Evolutionary conservation across 2,888 invertebrate species (phyloP).

Genomic region (Drosophila demipolita): DNA sequence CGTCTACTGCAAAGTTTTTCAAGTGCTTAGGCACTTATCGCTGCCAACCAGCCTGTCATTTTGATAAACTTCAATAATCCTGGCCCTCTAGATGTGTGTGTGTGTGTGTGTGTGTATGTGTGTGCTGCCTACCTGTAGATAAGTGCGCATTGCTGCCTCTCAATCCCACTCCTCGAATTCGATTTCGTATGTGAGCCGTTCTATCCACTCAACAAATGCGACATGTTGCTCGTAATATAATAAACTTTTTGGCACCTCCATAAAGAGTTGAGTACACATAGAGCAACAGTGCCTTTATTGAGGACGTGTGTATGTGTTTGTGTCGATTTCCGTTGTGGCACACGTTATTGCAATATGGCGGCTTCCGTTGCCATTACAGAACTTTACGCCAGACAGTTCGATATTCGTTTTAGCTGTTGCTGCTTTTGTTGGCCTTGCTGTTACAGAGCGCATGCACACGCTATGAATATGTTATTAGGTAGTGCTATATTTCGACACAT

Average conservation of each 20-base stretch:
- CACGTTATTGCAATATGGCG: constrained; percentile 79
- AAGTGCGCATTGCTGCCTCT: constrained; percentile 57
- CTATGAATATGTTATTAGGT: constrained; percentile 76
- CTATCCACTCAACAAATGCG: constrained; percentile 43
- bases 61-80: constrained; percentile 77
- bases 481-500: constrained; percentile 52
- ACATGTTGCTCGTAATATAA: constrained; percentile 62
- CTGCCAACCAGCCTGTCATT: constrained; percentile 62
- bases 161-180: constrained; percentile 68
- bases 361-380: constrained; percentile 69
- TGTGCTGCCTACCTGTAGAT: constrained; percentile 68
- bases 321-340: constrained; percentile 70
- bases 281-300: constrained; percentile 62
- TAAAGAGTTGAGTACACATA: constrained; percentile 60
- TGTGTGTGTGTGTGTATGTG: constrained; percentile 15
- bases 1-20: constrained; percentile 62
- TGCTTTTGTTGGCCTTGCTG: constrained; percentile 41
- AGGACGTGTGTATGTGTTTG: constrained; percentile 3
- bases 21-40: constrained; percentile 77
- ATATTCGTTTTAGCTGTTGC: constrained; percentile 28
- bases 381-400: constrained; percentile 57
- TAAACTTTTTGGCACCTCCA: constrained; percentile 63
- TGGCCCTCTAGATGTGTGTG: constrained; percentile 15
- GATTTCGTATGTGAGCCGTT: constrained; percentile 51
- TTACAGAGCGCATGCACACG: constrained; percentile 60